Evolutionary conservation across 2,113 vertebrate species (phyloP).

Genomic region (Platysteira castanea): DNA sequence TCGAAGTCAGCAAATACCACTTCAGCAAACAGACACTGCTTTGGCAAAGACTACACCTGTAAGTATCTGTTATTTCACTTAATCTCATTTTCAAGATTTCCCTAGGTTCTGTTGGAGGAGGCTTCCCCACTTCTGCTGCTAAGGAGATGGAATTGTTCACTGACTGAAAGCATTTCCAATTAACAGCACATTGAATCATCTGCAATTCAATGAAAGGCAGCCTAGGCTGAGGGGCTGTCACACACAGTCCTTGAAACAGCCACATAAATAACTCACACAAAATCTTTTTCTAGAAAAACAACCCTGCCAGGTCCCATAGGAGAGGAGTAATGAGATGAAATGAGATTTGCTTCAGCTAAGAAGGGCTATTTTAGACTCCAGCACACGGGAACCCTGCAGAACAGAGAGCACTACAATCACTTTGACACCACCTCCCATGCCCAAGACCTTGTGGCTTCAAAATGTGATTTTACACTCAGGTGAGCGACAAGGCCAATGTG

Average conservation of each 20-base stretch:
- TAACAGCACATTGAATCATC: neutral
- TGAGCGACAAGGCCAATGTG: neutral
- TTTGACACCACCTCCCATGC: neutral
- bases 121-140: neutral
- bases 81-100: neutral
- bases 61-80: neutral
- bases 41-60: neutral
- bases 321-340: neutral
- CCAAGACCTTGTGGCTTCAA: neutral
- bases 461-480: neutral
- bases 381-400: neutral
- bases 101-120: neutral
- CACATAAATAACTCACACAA: neutral
- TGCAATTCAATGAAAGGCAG: neutral
- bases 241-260: neutral
- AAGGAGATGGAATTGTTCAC: neutral
- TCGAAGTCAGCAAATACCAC: neutral
- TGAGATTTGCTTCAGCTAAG: neutral
- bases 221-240: neutral
- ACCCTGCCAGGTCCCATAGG: neutral
- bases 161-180: neutral
- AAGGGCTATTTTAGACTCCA: neutral
- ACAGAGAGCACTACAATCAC: neutral
- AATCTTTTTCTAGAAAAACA: neutral
- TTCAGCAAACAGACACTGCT: neutral